These are phyloP conservation scores for Chloroclystis v-ata DNA, from an alignment of 2,888 invertebrate genomes.

Conservation along the genomic window DNA sequence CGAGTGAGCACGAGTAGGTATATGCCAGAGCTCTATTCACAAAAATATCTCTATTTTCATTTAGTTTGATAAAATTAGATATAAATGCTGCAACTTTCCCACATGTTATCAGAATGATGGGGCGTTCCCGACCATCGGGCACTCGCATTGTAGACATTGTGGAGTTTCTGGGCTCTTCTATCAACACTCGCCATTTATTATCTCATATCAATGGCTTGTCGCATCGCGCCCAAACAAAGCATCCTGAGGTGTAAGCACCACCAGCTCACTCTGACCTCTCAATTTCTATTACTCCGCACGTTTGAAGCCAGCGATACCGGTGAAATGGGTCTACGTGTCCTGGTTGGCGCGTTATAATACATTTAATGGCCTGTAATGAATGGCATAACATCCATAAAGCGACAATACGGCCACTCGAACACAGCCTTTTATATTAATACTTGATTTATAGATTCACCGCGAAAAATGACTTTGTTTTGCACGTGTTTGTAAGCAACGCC, in stretches of 20 bases:
- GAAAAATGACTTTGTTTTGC: constrained; percentile 66
- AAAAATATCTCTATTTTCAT: too few relatives aligned
- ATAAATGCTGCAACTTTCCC: constrained; percentile 17
- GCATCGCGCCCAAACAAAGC: constrained; percentile 72
- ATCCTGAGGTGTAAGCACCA: constrained; percentile 58
- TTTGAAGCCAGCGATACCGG: constrained; percentile 25
- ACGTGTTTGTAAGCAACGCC: constrained; percentile 62
- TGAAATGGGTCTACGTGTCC: constrained; percentile 35
- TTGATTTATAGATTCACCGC: constrained; percentile 70
- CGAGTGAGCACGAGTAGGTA: too few relatives aligned
- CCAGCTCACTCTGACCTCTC: constrained; percentile 48
- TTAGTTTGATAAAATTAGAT: too few relatives aligned
- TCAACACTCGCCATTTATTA: constrained; percentile 71
- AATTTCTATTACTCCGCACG: constrained; percentile 43
- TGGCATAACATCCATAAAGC: constrained; percentile 76
- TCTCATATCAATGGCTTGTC: constrained; percentile 71
- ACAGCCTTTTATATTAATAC: constrained; percentile 70
- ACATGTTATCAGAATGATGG: constrained; percentile 15
- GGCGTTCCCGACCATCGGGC: constrained; percentile 24
- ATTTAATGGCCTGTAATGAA: constrained; percentile 78
- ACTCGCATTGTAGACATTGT: constrained; percentile 21
- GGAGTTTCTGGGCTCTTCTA: constrained; percentile 42
- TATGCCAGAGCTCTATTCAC: too few relatives aligned
- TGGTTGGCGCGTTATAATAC: constrained; percentile 67
- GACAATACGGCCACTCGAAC: constrained; percentile 74